phyloP scores from a whole-genome alignment of 2,888 invertebrate species.

The Meandrusa payeni region DNA sequence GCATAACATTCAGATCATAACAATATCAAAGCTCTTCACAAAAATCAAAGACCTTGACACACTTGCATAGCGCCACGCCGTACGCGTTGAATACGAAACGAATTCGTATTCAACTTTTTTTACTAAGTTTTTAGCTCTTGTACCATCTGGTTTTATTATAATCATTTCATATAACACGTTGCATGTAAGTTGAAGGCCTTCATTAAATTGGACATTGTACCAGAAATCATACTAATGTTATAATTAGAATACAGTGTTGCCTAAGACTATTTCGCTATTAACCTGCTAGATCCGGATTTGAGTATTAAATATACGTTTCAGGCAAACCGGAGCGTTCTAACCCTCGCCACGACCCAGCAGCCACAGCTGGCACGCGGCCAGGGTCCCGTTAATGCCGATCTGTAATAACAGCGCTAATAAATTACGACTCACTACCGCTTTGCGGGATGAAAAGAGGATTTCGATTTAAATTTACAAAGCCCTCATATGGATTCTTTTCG shows the following conservation, averaged over 20 bases:
- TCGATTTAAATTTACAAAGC: background rate
- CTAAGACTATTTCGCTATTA: too few species aligned
- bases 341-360: background rate
- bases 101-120: background rate
- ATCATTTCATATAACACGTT: too few species aligned
- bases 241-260: too few species aligned
- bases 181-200: too few species aligned
- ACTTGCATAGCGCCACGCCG: background rate
- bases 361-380: slow-evolving; percentile 15
- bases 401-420: slow-evolving; percentile 18
- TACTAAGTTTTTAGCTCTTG: too few species aligned
- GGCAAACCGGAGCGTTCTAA: background rate
- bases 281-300: background rate
- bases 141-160: too few species aligned
- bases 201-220: too few species aligned
- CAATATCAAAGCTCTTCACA: background rate
- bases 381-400: slow-evolving; percentile 11
- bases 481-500: too few species aligned
- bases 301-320: slow-evolving; percentile 4
- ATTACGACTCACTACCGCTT: slow-evolving; percentile 11
- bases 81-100: background rate
- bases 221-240: too few species aligned
- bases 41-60: slow-evolving; percentile 5
- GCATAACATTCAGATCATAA: background rate
- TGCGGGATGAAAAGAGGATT: slow-evolving; percentile 3